Evolutionary conservation across 2,113 vertebrate species (phyloP), one percentile per base, ranked within the genome.

Genomic region (Dicrurus megarhynchus): DNA sequence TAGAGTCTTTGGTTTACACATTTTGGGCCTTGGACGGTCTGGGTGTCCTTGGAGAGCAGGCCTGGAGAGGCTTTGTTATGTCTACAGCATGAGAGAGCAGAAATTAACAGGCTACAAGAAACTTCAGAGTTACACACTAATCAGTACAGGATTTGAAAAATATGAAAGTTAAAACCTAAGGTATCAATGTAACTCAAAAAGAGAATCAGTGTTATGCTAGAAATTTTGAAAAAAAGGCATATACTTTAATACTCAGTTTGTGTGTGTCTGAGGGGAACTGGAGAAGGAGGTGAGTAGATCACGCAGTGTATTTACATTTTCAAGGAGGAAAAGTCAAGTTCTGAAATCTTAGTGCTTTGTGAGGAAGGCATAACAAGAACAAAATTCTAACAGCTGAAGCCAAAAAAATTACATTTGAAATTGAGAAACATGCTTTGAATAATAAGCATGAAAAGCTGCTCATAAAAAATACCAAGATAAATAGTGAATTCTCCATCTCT

Each of bases 221-320:
- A 73, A 32, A 69, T 46, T 20, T 60, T 44, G 26, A n/a, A 52
- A 64, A 63, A 67, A 37, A 19, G 1, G 1, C 4, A 39, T 35
- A 21, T n/a, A 44, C 16, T 39, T 77, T 33, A 19, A 56, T 61
- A 16, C 6, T 65, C 16, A 3, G 1, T 65, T 52, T 59, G 3
- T 89, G 13, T 42, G 5, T 19, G 12, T 88, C 39, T 74, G 39
- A 63, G 42, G 49, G 71, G 18, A 90, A 37, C 5, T 47, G 33
- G 33, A 60, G 28, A 41, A 89, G 6, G 21, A 64, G 12, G n/a
- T 76, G 10, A 55, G 19, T 53, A n/a, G 19, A 53, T 88, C 68
- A 17, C 0, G 0, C 15, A 7, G 4, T 37, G 2, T 11, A 16
- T 10, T 4, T 41, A 56, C 8, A 1, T 65, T 73, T 69, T 52